Base-by-base conservation (phyloP, 92 coral and sea anemone genomes). In the Porites evermanni region DNA sequence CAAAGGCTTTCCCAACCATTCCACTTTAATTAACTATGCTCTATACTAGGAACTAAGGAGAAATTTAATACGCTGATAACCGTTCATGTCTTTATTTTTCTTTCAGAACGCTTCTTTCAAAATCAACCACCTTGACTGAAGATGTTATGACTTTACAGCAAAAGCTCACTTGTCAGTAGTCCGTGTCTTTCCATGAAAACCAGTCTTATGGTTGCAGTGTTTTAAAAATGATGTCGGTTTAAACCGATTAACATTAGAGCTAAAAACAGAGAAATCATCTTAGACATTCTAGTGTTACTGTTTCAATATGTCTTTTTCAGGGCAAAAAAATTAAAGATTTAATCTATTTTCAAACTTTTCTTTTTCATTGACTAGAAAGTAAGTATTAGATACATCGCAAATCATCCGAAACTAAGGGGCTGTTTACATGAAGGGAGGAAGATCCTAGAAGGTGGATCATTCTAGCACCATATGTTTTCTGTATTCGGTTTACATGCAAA, bases 31-130 rank as follows among this genome's bases (percentile, higher is more conserved):
- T 21, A 21, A 21, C 21, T 21, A 21, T 21, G 44, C 60, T 54
- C 14, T 54, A 0, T 13, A 9, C 60, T 10, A 7, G 60, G 60
- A 29, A 29, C 32, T 13, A 10, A 12, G 61, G 13, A 56, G 61
- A 11, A 56, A 56, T 11, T 56, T 14, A 56, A 56, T 56, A 56
- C 61, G 61, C 12, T 11, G 4, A 11, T 1, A 56, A 12, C 12
- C 14, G 1, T 56, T 14, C 17, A 12, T 59, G 24, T 8, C 18
- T 78, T 13, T 59, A 79, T 19, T 82, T 60, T 70, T n/a, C 32
- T 83, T 61, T 72, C 21, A 83, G 87, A 21, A 13, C 79, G 50
- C 72, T 83, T 17, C 72, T 83, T 8, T 10, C n/a, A 32, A 81
- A 81, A 18, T 24, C 82, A 14, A 67, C 38, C 9, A 47, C 44